Percentiles rank a stretch among this genome's conserved stretches.
Evolutionary conservation across 2,113 vertebrate species (phyloP).

Genomic region (Emydura subglobosa): DNA sequence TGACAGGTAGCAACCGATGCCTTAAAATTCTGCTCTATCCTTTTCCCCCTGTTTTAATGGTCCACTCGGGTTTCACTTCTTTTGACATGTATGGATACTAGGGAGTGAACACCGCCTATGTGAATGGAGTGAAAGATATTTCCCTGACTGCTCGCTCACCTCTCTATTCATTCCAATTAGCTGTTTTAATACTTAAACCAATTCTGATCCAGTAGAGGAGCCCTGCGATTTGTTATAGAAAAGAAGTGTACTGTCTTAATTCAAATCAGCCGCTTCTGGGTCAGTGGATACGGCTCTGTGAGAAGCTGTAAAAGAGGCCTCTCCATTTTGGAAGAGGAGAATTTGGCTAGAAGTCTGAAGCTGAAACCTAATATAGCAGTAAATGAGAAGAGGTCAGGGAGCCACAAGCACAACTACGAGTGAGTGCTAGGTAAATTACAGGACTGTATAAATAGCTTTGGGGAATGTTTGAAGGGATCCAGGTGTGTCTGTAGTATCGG

Average conservation of each 20-base stretch:
- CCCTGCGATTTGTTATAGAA: accelerated
- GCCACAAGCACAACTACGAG: background rate
- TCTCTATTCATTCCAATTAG: background rate
- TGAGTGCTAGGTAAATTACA: background rate
- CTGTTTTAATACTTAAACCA: accelerated
- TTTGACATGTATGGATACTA: background rate
- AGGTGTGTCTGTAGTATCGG: background rate
- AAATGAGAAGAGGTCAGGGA: constrained; percentile 11
- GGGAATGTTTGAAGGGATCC: background rate
- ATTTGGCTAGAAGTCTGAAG: constrained; percentile 17
- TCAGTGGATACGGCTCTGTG: constrained; percentile 7
- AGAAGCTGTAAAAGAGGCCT: background rate
- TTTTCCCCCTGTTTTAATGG: background rate
- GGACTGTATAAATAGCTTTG: constrained; percentile 23
- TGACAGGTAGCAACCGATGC: background rate
- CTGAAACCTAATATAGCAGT: background rate
- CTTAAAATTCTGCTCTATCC: background rate
- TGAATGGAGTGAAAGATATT: accelerated
- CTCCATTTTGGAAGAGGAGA: background rate
- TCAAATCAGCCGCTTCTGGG: background rate
- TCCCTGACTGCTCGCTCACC: accelerated
- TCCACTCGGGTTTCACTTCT: background rate
- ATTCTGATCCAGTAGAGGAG: accelerated
- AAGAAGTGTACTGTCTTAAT: background rate
- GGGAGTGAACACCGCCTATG: background rate